Evolutionary conservation across 2,888 invertebrate species (phyloP).

Genomic region (Andrena fulva): DNA sequence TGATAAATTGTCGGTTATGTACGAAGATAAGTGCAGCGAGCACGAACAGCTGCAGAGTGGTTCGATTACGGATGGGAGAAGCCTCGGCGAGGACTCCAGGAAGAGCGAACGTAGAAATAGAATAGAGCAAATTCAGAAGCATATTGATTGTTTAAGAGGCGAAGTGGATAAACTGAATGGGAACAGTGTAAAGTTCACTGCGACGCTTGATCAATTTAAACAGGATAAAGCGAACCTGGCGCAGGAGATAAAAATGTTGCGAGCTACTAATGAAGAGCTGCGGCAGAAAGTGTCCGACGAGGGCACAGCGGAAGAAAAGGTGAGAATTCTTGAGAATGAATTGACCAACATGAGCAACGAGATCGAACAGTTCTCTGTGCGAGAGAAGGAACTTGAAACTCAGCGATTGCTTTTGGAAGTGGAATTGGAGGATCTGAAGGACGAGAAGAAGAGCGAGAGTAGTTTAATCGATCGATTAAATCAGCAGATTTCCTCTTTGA

Average conservation of each 20-base stretch:
- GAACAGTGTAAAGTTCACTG: conserved; percentile 19
- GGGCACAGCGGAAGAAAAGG: conserved; percentile 24
- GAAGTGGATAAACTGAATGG: conserved; percentile 52
- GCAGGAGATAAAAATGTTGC: conserved; percentile 71
- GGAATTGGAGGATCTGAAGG: conserved; percentile 67
- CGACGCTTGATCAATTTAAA: conserved; percentile 36
- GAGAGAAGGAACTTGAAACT: conserved; percentile 61
- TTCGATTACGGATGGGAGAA: not conserved
- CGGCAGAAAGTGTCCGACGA: conserved; percentile 54
- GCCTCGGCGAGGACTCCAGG: conserved; percentile 15
- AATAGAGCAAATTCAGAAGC: conserved; percentile 70
- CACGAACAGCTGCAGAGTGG: conserved; percentile 72
- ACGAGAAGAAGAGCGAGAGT: conserved; percentile 60
- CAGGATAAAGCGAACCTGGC: conserved; percentile 45
- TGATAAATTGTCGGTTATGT: conserved; percentile 69
- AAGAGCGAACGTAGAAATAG: conserved; percentile 56
- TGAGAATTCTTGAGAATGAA: conserved; percentile 59
- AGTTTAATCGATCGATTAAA: conserved; percentile 40
- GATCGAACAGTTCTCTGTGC: conserved; percentile 53
- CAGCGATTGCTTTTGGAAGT: conserved; percentile 70
- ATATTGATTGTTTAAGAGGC: conserved; percentile 67
- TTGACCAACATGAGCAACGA: conserved; percentile 58
- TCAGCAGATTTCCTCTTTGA: conserved; percentile 32
- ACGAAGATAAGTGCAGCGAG: conserved; percentile 76
- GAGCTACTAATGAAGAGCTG: conserved; percentile 63